Evolutionary conservation across 2,113 vertebrate genomes (phyloP).

Genomic region (Oophaga pumilio): DNA sequence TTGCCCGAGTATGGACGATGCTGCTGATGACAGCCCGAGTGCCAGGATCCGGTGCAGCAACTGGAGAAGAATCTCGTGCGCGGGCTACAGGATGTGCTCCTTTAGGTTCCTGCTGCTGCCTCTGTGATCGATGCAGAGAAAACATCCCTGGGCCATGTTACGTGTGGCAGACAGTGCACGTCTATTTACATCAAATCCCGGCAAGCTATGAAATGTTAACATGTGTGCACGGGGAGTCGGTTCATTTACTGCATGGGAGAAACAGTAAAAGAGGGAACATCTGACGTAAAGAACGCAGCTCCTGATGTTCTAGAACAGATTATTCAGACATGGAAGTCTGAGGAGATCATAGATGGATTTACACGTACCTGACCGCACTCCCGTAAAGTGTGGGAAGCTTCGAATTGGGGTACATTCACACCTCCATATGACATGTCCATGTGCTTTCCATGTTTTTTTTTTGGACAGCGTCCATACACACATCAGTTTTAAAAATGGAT

Average conservation of each 20-base stretch:
- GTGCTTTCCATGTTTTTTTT: too few relatives aligned
- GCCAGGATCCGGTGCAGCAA: neutral
- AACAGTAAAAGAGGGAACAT: neutral
- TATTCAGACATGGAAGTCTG: neutral
- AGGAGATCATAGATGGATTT: too few relatives aligned
- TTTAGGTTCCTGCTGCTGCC: constrained; percentile 32
- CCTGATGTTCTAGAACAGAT: neutral
- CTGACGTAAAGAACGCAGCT: neutral
- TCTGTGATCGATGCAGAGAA: constrained; percentile 22
- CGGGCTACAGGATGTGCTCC: neutral
- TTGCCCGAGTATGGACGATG: neutral
- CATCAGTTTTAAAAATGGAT: too few relatives aligned
- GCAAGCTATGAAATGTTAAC: neutral
- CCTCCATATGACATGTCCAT: too few relatives aligned
- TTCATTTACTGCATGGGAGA: neutral
- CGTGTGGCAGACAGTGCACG: constrained; percentile 27
- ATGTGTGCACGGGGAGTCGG: neutral
- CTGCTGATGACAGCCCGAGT: neutral
- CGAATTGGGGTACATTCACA: too few relatives aligned
- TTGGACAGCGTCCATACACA: too few relatives aligned
- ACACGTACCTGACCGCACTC: too few relatives aligned
- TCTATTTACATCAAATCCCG: neutral
- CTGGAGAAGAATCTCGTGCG: neutral
- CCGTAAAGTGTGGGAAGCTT: too few relatives aligned
- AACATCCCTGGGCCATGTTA: constrained; percentile 26